phyloP scores from a whole-genome alignment of 2,888 invertebrate species.

The Synergus japonicus region DNA sequence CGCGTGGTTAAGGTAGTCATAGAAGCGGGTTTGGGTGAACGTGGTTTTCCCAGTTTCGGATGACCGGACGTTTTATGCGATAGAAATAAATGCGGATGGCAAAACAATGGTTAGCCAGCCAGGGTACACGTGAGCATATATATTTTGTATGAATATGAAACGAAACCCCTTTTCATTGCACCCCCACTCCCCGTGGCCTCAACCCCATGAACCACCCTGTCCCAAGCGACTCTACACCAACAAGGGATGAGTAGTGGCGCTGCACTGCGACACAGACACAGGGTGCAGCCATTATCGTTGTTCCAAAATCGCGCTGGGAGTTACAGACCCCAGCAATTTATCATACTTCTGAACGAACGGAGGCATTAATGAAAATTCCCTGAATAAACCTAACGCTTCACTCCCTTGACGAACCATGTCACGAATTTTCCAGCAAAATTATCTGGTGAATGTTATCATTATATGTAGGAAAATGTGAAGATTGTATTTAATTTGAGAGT shows the following conservation, averaged over 20 bases:
- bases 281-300: constrained; percentile 32
- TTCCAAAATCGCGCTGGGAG: constrained; percentile 13
- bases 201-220: constrained; percentile 22
- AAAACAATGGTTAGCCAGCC: constrained; percentile 28
- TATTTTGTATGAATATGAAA: constrained; percentile 38
- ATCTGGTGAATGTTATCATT: too few species aligned
- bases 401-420: background rate
- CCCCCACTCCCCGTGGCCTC: background rate
- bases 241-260: constrained; percentile 47
- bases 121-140: constrained; percentile 1
- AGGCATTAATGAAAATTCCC: constrained; percentile 5
- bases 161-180: constrained; percentile 8
- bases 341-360: constrained; percentile 23
- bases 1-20: background rate
- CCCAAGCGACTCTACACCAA: constrained; percentile 9
- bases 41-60: constrained; percentile 16
- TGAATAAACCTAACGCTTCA: background rate
- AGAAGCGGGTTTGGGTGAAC: background rate
- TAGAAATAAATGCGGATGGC: constrained; percentile 36
- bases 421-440: background rate
- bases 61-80: constrained; percentile 35
- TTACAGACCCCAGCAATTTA: constrained; percentile 11
- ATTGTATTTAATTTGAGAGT: too few species aligned
- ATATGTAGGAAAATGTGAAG: too few species aligned
- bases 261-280: constrained; percentile 47